A percentile compares a stretch with the other conserved stretches of the same genome.
Conservation (phyloP, 2,797 vertebrate genomes). For the Buphagus erythrorhynchus region DNA sequence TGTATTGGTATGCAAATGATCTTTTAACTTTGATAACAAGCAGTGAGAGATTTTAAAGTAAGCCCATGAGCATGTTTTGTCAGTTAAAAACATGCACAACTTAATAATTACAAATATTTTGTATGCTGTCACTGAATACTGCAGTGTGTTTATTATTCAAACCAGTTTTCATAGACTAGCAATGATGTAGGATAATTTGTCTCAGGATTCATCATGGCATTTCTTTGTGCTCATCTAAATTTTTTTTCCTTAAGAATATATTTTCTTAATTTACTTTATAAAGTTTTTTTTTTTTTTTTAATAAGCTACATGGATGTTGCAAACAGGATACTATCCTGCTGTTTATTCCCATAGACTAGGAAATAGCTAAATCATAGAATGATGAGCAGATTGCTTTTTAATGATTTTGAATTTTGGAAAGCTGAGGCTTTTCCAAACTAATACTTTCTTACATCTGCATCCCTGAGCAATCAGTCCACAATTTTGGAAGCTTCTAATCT, state of each 20-base stretch:
- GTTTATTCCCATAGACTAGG: constrained; percentile 46
- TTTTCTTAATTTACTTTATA: constrained; percentile 51
- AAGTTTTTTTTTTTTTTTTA: neutral
- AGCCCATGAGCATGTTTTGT: constrained; percentile 73
- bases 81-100: constrained; percentile 70
- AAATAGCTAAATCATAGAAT: constrained; percentile 33
- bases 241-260: constrained; percentile 4
- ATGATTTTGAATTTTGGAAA: constrained; percentile 35
- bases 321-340: constrained; percentile 34
- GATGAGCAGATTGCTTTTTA: constrained; percentile 42
- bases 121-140: constrained; percentile 54
- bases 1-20: constrained; percentile 78
- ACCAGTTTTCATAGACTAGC: constrained; percentile 20
- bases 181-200: constrained; percentile 27
- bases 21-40: constrained; percentile 81
- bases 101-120: constrained; percentile 66
- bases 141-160: constrained; percentile 39
- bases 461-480: constrained; percentile 23
- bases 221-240: constrained; percentile 16
- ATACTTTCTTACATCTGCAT: constrained; percentile 40
- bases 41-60: constrained; percentile 78
- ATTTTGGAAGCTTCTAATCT: constrained; percentile 36
- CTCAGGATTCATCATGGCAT: constrained; percentile 57
- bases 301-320: constrained; percentile 30
- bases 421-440: constrained; percentile 23